Evolutionary conservation across 2,113 vertebrate species (phyloP), one percentile per base, ranked within the genome.

Genomic region (Pungitius pungitius): DNA sequence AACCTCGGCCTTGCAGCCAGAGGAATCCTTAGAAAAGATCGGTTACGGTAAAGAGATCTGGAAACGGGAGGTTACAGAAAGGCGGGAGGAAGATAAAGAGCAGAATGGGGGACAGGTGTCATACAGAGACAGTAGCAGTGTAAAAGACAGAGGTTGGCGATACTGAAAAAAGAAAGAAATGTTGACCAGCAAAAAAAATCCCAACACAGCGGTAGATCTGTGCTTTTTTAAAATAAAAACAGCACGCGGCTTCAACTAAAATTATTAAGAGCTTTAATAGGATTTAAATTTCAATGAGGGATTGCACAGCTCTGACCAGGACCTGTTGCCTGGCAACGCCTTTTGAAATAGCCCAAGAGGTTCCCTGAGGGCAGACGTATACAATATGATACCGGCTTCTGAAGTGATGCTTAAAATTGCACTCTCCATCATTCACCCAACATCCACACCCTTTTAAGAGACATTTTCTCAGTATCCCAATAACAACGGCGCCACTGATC

Each of bases 21-120:
- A 93, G 95, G 95, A 92, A 97, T 93, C 95, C 96, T 98, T 93
- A 98, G 95, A 94, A 97, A 96, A 93, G 96, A 97, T 87, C 96
- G 96, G 94, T 97, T 96, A 96, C 88, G 95, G 93, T 95, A 97
- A 92, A 98, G 95, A 95, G 94, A 96, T 96, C 96, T 97, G 94
- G 90, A 96, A 93, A 92, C 89, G 90, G 93, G 76, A 74, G 78
- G 83, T 77, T 85, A 80, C 79, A 85, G 82, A 88, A 87, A 92
- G 92, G 83, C 35, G 69, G 71, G 82, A 89, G 81, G 86, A 83
- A 89, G 89, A 91, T 78, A 87, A 69, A 80, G 81, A 84, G 79
- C 74, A 83, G 81, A 84, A 74, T 73, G 84, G 75, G 77, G 75
- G 80, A 85, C 78, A 90, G 61, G 78, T 66, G 72, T 80, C 82